phyloP scores from a whole-genome alignment of 2,797 vertebrate species.

The Glyptemys insculpta region DNA sequence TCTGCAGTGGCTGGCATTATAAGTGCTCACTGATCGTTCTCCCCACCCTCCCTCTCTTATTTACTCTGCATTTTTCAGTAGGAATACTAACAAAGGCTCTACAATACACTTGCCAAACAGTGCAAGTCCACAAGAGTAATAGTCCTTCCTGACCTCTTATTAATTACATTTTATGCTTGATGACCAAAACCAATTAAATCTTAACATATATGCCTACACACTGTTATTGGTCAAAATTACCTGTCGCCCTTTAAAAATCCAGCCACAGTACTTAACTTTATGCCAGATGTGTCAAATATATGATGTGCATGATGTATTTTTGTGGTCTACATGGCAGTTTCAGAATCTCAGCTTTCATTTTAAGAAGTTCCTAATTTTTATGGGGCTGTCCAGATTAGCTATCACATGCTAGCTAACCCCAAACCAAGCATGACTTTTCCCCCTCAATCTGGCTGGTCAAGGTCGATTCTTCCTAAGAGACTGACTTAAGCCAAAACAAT shows the following conservation, averaged over 20 bases:
- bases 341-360: not conserved
- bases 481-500: not conserved
- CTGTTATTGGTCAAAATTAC: not conserved
- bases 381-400: not conserved
- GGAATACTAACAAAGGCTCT: not conserved
- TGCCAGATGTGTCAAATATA: not conserved
- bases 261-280: not conserved
- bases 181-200: not conserved
- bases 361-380: not conserved
- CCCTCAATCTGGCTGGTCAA: not conserved
- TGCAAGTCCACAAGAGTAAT: not conserved
- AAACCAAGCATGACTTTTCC: not conserved
- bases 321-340: not conserved
- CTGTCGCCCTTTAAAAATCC: not conserved
- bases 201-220: not conserved
- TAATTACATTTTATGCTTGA: not conserved
- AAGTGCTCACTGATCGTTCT: not conserved
- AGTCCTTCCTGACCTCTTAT: not conserved
- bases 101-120: accelerated
- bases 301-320: accelerated
- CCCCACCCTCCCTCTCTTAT: not conserved
- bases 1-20: not conserved
- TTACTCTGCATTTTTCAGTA: not conserved
- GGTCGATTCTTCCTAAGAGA: not conserved
- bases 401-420: not conserved